Evolutionary conservation across 2,113 vertebrate species (phyloP), one percentile per base, ranked within the genome.

Genomic region (Mohoua ochrocephala): DNA sequence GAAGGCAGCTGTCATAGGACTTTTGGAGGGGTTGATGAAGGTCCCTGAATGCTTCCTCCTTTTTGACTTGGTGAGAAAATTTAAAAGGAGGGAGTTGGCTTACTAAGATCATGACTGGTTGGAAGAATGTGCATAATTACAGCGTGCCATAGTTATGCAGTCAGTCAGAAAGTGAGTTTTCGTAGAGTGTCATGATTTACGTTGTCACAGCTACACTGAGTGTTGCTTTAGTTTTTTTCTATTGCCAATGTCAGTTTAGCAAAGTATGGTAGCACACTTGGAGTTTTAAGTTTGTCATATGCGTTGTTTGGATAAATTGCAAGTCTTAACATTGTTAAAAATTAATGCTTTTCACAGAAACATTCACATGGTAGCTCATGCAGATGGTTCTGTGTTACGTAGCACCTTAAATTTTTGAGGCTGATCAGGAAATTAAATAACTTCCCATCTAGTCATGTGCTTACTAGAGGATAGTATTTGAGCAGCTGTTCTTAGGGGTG

Each of bases 351-450:
- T 91, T 93, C 69, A 84, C 49, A 53, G 73, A 76, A 44, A 64
- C 33, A 31, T 54, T 87, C 37, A n/a, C 57, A 45, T 22, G 37
- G 45, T 81, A 81, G 57, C 56, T 94, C 23, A 49, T 70, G 70
- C 78, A 87, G 75, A 80, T 77, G 52, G 33, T 52, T 87, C 2
- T 90, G 83, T 95, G 82, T 97, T 97, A 53, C 31, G 30, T 91
- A 92, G 92, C 89, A 68, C 68, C 79, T 92, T 53, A 91, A 44
- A 87, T 84, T 96, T 84, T 96, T 85, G 71, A 96, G 47, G 78
- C 77, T 83, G 35, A 64, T 89, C 44, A 93, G 92, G 94, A 96
- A 96, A 95, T 96, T 33, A 95, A 95, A 64, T 87, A 73, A n/a
- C 84, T 91, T 95, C 57, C 49, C 14, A 27, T 81, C 22, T 95